Evolutionary conservation across 2,888 invertebrate species (phyloP).

Genomic region (Tetramorium bicarinatum): DNA sequence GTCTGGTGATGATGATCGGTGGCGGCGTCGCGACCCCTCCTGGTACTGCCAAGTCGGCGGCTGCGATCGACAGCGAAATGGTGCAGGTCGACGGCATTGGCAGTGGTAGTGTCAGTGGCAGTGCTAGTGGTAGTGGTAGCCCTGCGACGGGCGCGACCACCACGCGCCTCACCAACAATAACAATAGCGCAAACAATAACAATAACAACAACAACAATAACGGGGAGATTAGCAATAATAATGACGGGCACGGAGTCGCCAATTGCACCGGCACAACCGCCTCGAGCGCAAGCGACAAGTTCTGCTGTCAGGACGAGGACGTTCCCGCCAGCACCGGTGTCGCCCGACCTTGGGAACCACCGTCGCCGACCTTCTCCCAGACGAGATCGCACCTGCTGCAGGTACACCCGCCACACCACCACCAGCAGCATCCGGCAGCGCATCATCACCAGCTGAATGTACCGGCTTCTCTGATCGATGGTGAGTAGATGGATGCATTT

Average conservation of each 20-base stretch:
- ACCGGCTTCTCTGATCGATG: conserved; percentile 81
- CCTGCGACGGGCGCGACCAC: conserved; percentile 81
- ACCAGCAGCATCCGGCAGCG: conserved; percentile 80
- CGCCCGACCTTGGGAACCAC: conserved; percentile 84
- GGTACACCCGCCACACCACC: conserved; percentile 79
- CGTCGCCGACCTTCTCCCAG: conserved; percentile 82
- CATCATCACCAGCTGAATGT: conserved; percentile 81
- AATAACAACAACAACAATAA: conserved; percentile 72
- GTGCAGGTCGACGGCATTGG: conserved; percentile 83
- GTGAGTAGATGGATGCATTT: conserved; percentile 71
- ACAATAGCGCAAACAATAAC: conserved; percentile 70
- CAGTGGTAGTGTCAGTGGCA: conserved; percentile 84
- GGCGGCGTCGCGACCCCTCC: conserved; percentile 84
- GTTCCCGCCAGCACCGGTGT: conserved; percentile 78
- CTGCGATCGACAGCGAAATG: conserved; percentile 83
- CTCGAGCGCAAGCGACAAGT: conserved; percentile 74
- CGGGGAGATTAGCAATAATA: conserved; percentile 74
- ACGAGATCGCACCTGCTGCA: conserved; percentile 81
- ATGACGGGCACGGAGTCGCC: conserved; percentile 70
- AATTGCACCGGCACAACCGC: conserved; percentile 68
- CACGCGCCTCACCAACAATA: conserved; percentile 76
- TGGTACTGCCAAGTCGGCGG: conserved; percentile 83
- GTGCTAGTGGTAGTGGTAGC: conserved; percentile 85
- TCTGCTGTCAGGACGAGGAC: conserved; percentile 83
- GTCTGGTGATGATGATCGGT: conserved; percentile 85